Conservation (phyloP, 2,888 invertebrate species). For the Deilephila porcellus region DNA sequence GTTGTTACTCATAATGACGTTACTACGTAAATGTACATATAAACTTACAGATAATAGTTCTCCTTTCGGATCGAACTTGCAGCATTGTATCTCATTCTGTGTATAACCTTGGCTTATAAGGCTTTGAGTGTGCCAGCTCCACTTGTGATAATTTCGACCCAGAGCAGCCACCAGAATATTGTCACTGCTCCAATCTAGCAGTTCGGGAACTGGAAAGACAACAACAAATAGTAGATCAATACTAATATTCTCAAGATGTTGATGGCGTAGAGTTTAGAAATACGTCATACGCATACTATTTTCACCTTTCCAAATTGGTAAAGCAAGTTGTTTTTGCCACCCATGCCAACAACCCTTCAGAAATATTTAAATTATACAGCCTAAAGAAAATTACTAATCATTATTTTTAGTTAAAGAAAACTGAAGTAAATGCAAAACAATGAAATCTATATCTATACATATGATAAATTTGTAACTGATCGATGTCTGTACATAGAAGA, state of each 20-base stretch:
- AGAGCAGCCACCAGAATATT: conserved; percentile 75
- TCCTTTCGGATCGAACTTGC: conserved; percentile 73
- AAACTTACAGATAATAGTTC: conserved; percentile 63
- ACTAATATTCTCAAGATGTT: neutral
- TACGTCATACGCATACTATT: no score
- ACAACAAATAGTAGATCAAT: neutral
- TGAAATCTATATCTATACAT: no score
- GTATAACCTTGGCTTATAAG: conserved; percentile 62
- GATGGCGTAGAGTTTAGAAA: no score
- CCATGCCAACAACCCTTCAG: no score
- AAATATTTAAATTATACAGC: no score
- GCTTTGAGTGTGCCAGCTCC: conserved; percentile 73
- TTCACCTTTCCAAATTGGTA: no score
- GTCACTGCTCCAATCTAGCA: conserved; percentile 75
- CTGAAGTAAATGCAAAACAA: no score
- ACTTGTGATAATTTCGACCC: conserved; percentile 70
- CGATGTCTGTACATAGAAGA: no score
- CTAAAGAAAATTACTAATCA: no score
- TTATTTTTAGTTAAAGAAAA: no score
- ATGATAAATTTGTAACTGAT: no score
- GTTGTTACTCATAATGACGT: neutral
- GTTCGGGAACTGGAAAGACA: conserved; percentile 66
- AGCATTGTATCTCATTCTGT: conserved; percentile 57
- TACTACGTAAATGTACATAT: neutral
- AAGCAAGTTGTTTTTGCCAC: no score